phyloP scores from a whole-genome alignment of 2,888 invertebrate genomes.

The Drosophila setosimentum region DNA sequence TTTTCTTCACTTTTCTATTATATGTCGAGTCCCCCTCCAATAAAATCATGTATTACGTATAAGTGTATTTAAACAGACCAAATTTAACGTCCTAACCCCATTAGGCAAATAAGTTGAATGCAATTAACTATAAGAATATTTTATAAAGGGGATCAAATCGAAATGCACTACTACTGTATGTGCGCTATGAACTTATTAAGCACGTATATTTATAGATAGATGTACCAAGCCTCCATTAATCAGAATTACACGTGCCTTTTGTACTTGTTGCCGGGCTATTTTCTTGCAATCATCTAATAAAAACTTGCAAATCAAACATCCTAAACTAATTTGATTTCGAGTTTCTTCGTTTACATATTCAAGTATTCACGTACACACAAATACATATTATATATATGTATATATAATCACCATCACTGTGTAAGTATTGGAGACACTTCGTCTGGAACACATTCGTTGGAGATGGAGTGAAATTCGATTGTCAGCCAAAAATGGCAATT shows the following conservation, averaged over 20 bases:
- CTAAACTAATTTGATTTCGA: background rate
- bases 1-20: slow-evolving; percentile 6
- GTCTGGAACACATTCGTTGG: slow-evolving; percentile 34
- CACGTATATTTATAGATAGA: background rate
- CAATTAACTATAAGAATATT: background rate
- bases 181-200: background rate
- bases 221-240: background rate
- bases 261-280: slow-evolving; percentile 19
- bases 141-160: background rate
- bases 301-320: background rate
- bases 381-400: background rate
- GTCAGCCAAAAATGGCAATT: slow-evolving; percentile 36
- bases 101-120: background rate
- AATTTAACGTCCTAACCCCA: background rate
- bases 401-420: slow-evolving; percentile 1
- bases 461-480: slow-evolving; percentile 43
- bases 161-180: background rate
- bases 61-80: background rate
- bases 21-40: background rate
- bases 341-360: background rate
- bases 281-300: slow-evolving; percentile 3
- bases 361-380: background rate
- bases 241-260: slow-evolving; percentile 3
- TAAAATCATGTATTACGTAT: background rate
- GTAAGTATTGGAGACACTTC: slow-evolving; percentile 36